Base-by-base conservation (phyloP, 2,113 vertebrate genomes). In the Cynocephalus volans region DNA sequence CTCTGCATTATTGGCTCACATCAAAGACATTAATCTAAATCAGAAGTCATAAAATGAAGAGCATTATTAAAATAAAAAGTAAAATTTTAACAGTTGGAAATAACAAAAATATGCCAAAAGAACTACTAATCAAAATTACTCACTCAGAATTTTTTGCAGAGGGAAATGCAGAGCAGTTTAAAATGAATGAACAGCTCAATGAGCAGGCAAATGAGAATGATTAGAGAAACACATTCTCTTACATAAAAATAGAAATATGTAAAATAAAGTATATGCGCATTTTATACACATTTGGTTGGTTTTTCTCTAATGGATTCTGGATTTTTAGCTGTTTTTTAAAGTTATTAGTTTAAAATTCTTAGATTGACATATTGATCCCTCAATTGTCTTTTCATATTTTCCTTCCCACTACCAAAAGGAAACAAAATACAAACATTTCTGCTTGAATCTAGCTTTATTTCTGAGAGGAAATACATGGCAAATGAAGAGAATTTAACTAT, bases 161-260 rank as follows among this genome's bases (percentile, higher is more conserved):
- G 15, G 67, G 41, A 97, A 97, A 93, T 62, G 73, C 86, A 95
- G 93, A 95, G 52, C 28, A 95, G 73, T 87, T 94, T 94, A 93
- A 98, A 97, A 95, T 96, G 88, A 97, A 95, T 97, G 93, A 97
- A 90, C 88, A 97, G 89, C 77, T 97, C 97, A 97, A 62, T 97
- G 97, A 96, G 75, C 95, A 97, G 95, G 95, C 64, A 96, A 96
- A 97, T 96, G 93, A 97, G 85, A 97, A 95, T 96, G 95, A 98
- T 96, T 87, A 95, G 82, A 41, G 96, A 97, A 96, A 94, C 75
- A 92, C 33, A 93, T 96, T 96, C 67, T 67, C 80, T 73, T 58
- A 87, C 84, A 95, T 41, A 86, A 95, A 96, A 96, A 97, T 73
- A 97, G 76, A 96, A 95, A 84, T 93, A 91, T 89, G 91, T 88